Percentiles rank a stretch among this genome's conserved stretches.
Conservation (phyloP, 1,140 invertebrate species). For the Drosophila navojoa region DNA sequence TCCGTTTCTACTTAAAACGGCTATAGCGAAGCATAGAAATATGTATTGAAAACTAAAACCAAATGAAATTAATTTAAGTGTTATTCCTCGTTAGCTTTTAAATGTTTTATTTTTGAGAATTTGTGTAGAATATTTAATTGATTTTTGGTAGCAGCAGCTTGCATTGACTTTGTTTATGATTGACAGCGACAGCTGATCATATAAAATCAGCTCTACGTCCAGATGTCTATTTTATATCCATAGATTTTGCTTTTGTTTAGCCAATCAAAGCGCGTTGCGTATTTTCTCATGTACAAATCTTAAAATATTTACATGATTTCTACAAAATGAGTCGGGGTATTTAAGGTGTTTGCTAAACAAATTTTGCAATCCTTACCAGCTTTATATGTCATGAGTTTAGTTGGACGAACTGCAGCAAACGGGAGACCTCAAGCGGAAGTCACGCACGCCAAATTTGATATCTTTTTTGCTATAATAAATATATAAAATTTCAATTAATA, state of each 20-base stretch:
- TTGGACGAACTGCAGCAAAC: too few relatives aligned
- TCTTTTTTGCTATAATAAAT: too few relatives aligned
- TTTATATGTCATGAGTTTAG: too few relatives aligned
- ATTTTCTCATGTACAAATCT: too few relatives aligned
- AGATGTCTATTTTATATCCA: conserved; percentile 31
- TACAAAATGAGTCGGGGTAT: too few relatives aligned
- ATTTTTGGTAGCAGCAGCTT: conserved; percentile 14
- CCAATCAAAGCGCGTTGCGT: too few relatives aligned
- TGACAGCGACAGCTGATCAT: conserved; percentile 53
- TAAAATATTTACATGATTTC: too few relatives aligned
- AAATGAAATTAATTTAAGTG: conserved; percentile 49
- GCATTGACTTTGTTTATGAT: conserved; percentile 38
- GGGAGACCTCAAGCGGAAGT: too few relatives aligned
- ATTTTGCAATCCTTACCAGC: too few relatives aligned
- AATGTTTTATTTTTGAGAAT: conserved; percentile 12
- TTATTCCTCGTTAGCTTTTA: not conserved
- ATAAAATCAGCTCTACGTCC: conserved; percentile 30
- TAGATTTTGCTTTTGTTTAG: conserved; percentile 13
- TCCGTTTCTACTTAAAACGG: conserved; percentile 68
- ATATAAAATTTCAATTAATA: too few relatives aligned
- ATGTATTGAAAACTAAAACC: conserved; percentile 54
- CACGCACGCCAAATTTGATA: too few relatives aligned
- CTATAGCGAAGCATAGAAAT: conserved; percentile 45
- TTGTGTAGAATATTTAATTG: conserved; percentile 6
- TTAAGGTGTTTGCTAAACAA: too few relatives aligned